Conservation (phyloP, 2,113 vertebrate species). For the Rhynchomys soricoides region DNA sequence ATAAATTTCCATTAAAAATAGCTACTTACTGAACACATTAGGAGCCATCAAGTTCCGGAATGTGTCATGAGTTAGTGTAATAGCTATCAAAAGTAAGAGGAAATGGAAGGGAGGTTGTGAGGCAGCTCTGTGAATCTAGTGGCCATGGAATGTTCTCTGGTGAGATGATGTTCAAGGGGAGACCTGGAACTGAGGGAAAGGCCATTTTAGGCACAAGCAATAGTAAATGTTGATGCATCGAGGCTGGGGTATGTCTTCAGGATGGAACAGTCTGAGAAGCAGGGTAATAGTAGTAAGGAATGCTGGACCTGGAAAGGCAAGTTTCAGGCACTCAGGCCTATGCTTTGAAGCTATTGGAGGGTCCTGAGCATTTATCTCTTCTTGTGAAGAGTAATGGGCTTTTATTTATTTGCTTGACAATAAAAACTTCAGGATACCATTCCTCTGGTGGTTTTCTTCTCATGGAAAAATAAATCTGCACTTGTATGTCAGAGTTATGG, state of each 20-base stretch:
- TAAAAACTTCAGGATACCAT: not conserved
- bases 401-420: not conserved
- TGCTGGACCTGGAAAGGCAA: rapidly evolving
- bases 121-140: not conserved
- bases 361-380: not conserved
- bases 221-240: not conserved
- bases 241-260: not conserved
- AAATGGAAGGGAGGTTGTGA: not conserved
- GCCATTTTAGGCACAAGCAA: not conserved
- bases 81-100: not conserved
- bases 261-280: not conserved
- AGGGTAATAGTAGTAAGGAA: not conserved
- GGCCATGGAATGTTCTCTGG: not conserved
- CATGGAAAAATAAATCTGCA: slow-evolving; percentile 53
- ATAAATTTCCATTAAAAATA: slow-evolving; percentile 42
- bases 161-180: not conserved
- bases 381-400: not conserved
- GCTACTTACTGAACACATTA: not conserved
- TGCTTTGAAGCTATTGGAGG: not conserved
- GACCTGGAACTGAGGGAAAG: not conserved
- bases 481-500: slow-evolving; percentile 12
- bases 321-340: not conserved
- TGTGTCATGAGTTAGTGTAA: not conserved
- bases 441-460: not conserved
- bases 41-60: not conserved